A percentile compares a stretch with the other conserved stretches of the same genome.
phyloP scores from a whole-genome alignment of 2,113 vertebrate genomes.

The Malurus elegans region DNA sequence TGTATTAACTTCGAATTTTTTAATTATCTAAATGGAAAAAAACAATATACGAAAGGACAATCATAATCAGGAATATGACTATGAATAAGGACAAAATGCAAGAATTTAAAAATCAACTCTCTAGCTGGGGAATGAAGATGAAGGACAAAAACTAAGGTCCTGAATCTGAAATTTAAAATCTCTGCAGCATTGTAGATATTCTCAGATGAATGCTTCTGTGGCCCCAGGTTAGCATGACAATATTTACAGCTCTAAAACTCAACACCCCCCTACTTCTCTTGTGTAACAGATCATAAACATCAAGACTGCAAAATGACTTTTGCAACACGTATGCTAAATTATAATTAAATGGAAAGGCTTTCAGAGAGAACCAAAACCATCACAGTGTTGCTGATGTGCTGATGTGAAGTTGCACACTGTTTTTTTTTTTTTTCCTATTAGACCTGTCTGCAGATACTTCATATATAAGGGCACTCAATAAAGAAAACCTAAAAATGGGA shows the following conservation, averaged over 20 bases:
- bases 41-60: neutral
- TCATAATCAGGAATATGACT: neutral
- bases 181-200: neutral
- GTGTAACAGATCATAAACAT: neutral
- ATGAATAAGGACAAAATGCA: neutral
- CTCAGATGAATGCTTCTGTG: neutral
- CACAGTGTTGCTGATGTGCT: neutral
- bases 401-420: neutral
- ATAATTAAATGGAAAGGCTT: neutral
- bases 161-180: neutral
- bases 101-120: neutral
- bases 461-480: neutral
- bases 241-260: neutral
- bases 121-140: neutral
- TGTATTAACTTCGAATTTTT: neutral
- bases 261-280: neutral
- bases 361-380: neutral
- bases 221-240: neutral
- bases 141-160: neutral
- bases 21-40: neutral
- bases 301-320: neutral
- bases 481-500: neutral
- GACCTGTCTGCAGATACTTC: neutral
- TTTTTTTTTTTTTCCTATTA: neutral
- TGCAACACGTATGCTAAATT: neutral